Evolutionary conservation across 2,888 invertebrate genomes (phyloP).

Genomic region (Macaria notata): DNA sequence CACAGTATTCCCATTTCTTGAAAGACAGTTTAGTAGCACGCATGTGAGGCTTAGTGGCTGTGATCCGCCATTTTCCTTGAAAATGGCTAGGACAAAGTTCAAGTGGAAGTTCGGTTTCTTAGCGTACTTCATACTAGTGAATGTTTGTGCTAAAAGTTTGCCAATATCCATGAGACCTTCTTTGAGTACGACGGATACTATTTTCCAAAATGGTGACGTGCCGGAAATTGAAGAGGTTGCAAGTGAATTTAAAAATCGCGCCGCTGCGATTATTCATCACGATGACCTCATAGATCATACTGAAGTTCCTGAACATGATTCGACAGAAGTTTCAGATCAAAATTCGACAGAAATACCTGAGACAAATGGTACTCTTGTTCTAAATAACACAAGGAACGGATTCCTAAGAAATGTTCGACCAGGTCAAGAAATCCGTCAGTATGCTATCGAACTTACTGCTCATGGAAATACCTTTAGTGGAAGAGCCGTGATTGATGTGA

Average conservation of each 20-base stretch:
- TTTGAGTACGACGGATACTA: slow-evolving; percentile 28
- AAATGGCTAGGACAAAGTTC: slow-evolving; percentile 58
- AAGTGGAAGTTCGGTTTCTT: slow-evolving; percentile 53
- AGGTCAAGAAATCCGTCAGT: slow-evolving; percentile 46
- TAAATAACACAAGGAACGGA: slow-evolving; percentile 29
- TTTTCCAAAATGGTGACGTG: slow-evolving; percentile 30
- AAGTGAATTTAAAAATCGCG: slow-evolving; percentile 7
- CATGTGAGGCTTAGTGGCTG: slow-evolving; percentile 41
- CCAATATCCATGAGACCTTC: slow-evolving; percentile 39
- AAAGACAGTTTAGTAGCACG: slow-evolving; percentile 37
- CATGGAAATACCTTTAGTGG: slow-evolving; percentile 48
- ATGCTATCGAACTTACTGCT: slow-evolving; percentile 47
- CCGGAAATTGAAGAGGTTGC: slow-evolving; percentile 15
- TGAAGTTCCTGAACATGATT: not conserved
- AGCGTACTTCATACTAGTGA: slow-evolving; percentile 41
- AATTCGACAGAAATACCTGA: slow-evolving; percentile 14
- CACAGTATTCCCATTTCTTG: slow-evolving; percentile 39
- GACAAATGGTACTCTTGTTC: slow-evolving; percentile 23
- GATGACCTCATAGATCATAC: not conserved
- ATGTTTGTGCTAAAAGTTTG: slow-evolving; percentile 48
- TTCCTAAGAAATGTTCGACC: slow-evolving; percentile 44
- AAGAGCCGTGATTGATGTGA: slow-evolving; percentile 45
- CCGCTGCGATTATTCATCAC: slow-evolving; percentile 8
- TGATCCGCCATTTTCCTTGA: slow-evolving; percentile 42
- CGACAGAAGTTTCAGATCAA: not conserved